Evolutionary conservation across 2,113 vertebrate species (phyloP), one percentile per base, ranked within the genome.

Genomic region (Gambusia holbrooki): DNA sequence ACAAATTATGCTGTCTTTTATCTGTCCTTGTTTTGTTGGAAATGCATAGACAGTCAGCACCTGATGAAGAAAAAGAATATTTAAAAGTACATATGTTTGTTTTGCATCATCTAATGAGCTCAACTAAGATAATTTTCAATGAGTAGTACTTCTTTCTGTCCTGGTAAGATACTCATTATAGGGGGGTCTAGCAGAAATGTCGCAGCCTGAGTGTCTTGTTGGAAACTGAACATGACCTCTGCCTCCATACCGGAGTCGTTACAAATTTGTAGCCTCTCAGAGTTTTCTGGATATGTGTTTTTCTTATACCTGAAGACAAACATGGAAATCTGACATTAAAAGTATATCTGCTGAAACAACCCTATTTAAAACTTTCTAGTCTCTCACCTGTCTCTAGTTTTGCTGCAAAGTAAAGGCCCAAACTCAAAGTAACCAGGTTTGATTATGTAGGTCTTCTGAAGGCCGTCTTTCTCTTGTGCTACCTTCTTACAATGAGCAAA

Each of bases 331-430:
- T 62, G 40, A 62, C 40, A 35, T 17, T 13, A 40, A 42, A 58
- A 42, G 58, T 10, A 17, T 9, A 66, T 32, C 42, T n/a, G 60
- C 27, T 6, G 2, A 58, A 13, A 62, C 0, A 5, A 62, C 9
- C 14, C 62, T 14, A 29, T 25, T 5, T 9, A 10, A 6, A 42
- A 29, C 32, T 2, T n/a, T 29, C 66, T 19, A 30, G 19, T 54
- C 54, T 69, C 81, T 88, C 63, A 97, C 98, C 95, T 94, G 37
- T 97, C 96, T 91, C 96, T 96, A 66, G 93, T 95, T 86, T 96
- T 98, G 65, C 96, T 95, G 87, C 96, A 98, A 13, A 97, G 93
- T 80, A 99, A 90, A 0, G 97, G 96, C 17, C 98, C 98, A 2
- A 98, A 99, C 79, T 97, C 93, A 90, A 96, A 98, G 11, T 88